Conservation (phyloP, 2,888 invertebrate species). For the Drosophila phalerata region DNA sequence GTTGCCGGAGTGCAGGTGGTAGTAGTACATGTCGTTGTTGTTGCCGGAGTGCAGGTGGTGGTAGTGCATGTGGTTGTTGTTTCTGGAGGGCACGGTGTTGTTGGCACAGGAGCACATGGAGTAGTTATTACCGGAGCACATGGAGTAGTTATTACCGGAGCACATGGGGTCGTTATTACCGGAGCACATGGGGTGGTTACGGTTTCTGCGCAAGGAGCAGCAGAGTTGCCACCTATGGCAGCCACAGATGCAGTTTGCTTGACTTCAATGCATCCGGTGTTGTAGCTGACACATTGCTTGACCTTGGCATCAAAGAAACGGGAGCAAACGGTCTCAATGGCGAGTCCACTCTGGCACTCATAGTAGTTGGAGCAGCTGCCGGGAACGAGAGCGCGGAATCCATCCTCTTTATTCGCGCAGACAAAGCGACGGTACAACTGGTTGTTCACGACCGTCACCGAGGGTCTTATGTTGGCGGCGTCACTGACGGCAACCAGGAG, state of each 20-base stretch:
- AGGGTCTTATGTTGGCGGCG: conserved; percentile 63
- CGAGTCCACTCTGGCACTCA: conserved; percentile 72
- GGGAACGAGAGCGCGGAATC: conserved; percentile 78
- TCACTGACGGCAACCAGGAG: conserved; percentile 40
- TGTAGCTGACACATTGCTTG: conserved; percentile 70
- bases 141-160: too few species aligned
- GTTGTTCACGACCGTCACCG: conserved; percentile 61
- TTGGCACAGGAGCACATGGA: too few species aligned
- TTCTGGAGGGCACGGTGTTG: conserved; percentile 11
- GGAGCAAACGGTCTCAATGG: conserved; percentile 62
- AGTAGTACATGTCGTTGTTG: conserved; percentile 1
- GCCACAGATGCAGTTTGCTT: conserved; percentile 15
- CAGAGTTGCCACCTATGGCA: conserved; percentile 5
- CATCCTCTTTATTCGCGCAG: conserved; percentile 74
- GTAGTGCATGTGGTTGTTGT: conserved; percentile 8
- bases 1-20: conserved; percentile 8
- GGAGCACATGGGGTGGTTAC: not conserved
- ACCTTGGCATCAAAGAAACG: conserved; percentile 70
- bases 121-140: too few species aligned
- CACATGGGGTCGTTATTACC: too few species aligned
- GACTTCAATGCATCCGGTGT: conserved; percentile 73
- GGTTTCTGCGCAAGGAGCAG: conserved; percentile 12
- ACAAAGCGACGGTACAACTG: conserved; percentile 73
- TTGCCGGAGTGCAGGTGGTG: conserved; percentile 1
- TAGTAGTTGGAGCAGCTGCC: conserved; percentile 83